phyloP scores from a whole-genome alignment of 2,888 invertebrate species.

The Cephus nigrinus region DNA sequence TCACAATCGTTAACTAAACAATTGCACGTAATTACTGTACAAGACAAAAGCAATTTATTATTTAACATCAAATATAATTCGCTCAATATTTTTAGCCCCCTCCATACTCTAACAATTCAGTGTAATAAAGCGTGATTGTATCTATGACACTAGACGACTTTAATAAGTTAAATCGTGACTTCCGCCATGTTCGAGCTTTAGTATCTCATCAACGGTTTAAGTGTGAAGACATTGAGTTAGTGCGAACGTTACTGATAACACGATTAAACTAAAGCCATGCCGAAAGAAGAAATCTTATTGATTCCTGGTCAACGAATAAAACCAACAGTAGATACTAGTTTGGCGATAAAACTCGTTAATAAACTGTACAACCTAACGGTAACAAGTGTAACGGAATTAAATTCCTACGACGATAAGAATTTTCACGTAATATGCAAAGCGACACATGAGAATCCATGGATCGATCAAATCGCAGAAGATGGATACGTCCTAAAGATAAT shows the following conservation, averaged over 20 bases:
- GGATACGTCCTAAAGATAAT: slow-evolving; percentile 87
- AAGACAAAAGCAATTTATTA: neutral
- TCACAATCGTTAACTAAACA: neutral
- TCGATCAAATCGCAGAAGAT: slow-evolving; percentile 69
- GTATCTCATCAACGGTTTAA: neutral
- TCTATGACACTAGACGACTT: neutral
- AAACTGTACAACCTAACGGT: slow-evolving; percentile 75
- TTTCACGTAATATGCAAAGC: slow-evolving; percentile 74
- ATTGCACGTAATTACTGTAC: neutral
- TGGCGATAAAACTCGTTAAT: slow-evolving; percentile 69
- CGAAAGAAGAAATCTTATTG: slow-evolving; percentile 38
- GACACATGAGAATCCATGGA: slow-evolving; percentile 72
- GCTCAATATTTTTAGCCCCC: neutral
- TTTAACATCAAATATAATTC: neutral
- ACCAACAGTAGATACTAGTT: slow-evolving; percentile 70
- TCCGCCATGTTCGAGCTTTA: neutral
- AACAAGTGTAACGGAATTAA: slow-evolving; percentile 71
- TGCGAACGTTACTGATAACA: neutral
- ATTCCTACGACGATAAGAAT: slow-evolving; percentile 85
- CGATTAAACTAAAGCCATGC: neutral
- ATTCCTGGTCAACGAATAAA: slow-evolving; percentile 72
- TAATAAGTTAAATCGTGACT: neutral
- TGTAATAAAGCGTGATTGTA: neutral
- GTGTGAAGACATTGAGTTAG: neutral
- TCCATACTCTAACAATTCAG: neutral